A percentile compares a stretch with the other conserved stretches of the same genome.
Conservation (phyloP, 2,113 vertebrate genomes). For the Notiomystis cincta region DNA sequence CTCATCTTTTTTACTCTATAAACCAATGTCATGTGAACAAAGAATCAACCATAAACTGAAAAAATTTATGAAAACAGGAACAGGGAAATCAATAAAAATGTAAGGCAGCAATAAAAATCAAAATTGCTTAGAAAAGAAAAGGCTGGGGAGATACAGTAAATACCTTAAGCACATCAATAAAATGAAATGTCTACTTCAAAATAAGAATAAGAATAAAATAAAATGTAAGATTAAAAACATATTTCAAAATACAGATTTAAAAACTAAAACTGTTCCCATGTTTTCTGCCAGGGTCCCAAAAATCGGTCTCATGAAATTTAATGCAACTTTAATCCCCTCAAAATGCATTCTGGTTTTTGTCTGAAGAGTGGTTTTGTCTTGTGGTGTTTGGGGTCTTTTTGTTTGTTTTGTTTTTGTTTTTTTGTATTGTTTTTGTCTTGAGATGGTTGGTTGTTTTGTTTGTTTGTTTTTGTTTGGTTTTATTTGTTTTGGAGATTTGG, state of each 20-base stretch:
- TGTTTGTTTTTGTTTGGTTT: background rate
- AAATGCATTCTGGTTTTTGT: background rate
- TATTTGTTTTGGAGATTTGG: background rate
- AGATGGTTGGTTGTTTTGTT: background rate
- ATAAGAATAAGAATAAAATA: conserved; percentile 15
- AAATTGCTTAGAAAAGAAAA: conserved; percentile 36
- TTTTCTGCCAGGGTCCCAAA: background rate
- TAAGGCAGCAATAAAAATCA: conserved; percentile 42
- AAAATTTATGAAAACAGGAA: conserved; percentile 20
- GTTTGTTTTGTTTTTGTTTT: background rate
- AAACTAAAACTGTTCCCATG: background rate
- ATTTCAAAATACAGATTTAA: background rate
- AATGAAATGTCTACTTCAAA: conserved; percentile 20
- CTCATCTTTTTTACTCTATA: conserved; percentile 33
- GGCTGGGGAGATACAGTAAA: background rate
- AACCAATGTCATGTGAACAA: conserved; percentile 14
- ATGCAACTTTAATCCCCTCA: background rate
- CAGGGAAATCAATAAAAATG: conserved; percentile 39
- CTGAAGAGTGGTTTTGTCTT: background rate
- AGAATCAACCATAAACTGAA: conserved; percentile 25
- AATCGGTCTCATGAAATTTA: background rate
- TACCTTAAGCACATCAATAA: conserved; percentile 15
- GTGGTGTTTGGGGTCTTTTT: too few relatives aligned
- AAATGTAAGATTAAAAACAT: background rate
- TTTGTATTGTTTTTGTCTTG: background rate